A percentile compares a stretch with the other conserved stretches of the same genome.
These are phyloP conservation scores for Propithecus coquereli DNA, from an alignment of 2,113 vertebrate species.

Conservation along the genomic window DNA sequence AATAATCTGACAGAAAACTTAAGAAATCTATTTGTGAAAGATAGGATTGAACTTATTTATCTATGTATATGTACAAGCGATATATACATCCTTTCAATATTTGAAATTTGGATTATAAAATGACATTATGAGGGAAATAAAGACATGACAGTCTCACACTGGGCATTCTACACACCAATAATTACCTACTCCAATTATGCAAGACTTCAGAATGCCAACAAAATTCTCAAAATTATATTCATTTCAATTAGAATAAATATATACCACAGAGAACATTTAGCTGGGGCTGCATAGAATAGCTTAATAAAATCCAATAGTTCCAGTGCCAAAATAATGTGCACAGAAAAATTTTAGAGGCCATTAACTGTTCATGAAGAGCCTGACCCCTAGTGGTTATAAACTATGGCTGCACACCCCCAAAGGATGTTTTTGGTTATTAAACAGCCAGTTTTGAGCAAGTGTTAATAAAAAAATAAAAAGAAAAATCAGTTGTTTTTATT, in stretches of 20 bases:
- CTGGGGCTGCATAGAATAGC: background rate
- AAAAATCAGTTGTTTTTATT: conserved; percentile 25
- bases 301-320: background rate
- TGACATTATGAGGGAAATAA: background rate
- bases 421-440: background rate
- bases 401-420: background rate
- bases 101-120: background rate
- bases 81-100: background rate
- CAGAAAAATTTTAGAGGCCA: background rate
- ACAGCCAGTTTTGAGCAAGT: background rate
- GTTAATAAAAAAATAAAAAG: background rate
- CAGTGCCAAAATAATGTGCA: background rate
- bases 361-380: conserved; percentile 42
- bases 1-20: conserved; percentile 3
- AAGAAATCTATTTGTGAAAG: background rate
- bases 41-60: background rate
- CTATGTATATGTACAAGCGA: background rate
- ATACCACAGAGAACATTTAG: background rate
- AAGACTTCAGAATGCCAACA: background rate
- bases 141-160: background rate
- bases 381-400: conserved; percentile 69
- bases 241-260: background rate
- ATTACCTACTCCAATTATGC: background rate
- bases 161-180: background rate
- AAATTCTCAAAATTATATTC: background rate